Conservation (phyloP, 2,888 invertebrate species). For the Steromphala cineraria region DNA sequence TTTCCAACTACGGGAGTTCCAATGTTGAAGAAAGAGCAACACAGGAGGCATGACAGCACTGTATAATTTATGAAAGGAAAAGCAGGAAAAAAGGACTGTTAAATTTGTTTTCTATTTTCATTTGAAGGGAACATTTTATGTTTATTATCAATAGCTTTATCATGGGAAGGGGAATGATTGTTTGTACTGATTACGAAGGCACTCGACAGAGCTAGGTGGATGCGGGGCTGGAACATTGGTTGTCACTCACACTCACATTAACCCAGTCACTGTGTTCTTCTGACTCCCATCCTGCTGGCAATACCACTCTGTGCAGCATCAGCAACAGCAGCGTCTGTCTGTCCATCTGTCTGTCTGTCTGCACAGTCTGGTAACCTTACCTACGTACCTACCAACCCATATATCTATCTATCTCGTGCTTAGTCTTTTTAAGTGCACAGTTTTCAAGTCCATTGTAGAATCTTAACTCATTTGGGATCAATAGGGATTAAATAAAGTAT, state of each 20-base stretch:
- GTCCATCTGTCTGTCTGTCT: too few relatives aligned
- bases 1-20: too few relatives aligned
- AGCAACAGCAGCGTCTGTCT: too few relatives aligned
- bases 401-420: neutral
- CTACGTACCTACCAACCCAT: too few relatives aligned
- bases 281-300: too few relatives aligned
- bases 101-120: neutral
- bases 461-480: conserved; percentile 23
- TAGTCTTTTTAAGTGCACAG: conserved; percentile 6
- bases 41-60: neutral
- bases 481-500: conserved; percentile 21
- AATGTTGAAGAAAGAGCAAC: too few relatives aligned
- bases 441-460: conserved; percentile 18
- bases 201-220: neutral
- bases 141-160: too few relatives aligned
- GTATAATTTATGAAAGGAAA: neutral
- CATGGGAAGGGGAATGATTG: neutral
- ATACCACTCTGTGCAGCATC: too few relatives aligned
- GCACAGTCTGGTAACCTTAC: too few relatives aligned
- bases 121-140: neutral
- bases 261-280: too few relatives aligned
- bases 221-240: too few relatives aligned
- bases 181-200: neutral
- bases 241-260: too few relatives aligned
- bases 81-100: neutral